phyloP scores from a whole-genome alignment of 2,888 invertebrate genomes.

The Leptarthrus brevirostris region DNA sequence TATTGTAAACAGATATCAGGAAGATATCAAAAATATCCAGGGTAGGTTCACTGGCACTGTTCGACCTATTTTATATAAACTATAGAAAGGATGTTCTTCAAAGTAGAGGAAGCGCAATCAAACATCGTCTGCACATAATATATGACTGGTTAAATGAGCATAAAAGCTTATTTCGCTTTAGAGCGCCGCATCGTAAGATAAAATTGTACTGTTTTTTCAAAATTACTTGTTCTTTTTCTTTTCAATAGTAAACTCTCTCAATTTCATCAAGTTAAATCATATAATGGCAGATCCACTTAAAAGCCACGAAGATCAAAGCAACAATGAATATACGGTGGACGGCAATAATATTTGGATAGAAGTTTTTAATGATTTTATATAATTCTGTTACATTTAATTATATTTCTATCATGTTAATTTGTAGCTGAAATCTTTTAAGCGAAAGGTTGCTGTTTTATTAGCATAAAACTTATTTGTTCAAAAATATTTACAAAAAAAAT shows the following conservation, averaged over 20 bases:
- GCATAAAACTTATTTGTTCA: no score
- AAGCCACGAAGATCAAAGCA: background rate
- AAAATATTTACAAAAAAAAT: no score
- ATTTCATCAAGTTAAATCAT: slow-evolving; percentile 40
- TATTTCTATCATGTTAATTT: no score
- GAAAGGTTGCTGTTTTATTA: no score
- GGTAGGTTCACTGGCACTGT: slow-evolving; percentile 45
- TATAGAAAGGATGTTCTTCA: slow-evolving; percentile 48
- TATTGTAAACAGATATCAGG: slow-evolving; percentile 47
- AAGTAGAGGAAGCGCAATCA: slow-evolving; percentile 51
- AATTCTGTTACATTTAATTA: background rate
- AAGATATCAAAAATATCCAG: slow-evolving; percentile 47
- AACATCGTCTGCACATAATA: slow-evolving; percentile 51
- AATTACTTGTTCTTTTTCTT: background rate
- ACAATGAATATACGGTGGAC: background rate
- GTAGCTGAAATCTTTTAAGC: no score
- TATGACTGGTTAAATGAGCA: slow-evolving; percentile 53
- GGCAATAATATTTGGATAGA: slow-evolving; percentile 47
- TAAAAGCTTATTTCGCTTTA: slow-evolving; percentile 49
- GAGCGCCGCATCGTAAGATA: slow-evolving; percentile 51
- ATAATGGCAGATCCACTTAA: slow-evolving; percentile 49
- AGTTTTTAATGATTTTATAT: slow-evolving; percentile 29
- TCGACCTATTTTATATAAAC: slow-evolving; percentile 49
- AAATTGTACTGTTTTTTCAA: background rate
- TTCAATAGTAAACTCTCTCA: slow-evolving; percentile 45